Evolutionary conservation across 2,113 vertebrate species (phyloP).

Genomic region (Platycercus adscitus): DNA sequence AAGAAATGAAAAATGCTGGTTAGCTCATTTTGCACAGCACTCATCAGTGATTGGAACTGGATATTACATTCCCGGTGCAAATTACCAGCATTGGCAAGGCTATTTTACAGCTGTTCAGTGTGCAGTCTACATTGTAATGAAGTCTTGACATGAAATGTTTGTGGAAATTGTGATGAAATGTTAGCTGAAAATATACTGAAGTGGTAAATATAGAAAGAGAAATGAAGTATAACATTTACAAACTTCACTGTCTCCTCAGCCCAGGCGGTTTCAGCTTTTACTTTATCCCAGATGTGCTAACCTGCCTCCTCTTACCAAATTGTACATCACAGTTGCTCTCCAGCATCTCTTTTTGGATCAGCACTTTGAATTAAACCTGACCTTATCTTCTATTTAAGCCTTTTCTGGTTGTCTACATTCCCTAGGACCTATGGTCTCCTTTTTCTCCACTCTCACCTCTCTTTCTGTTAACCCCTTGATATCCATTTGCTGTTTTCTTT

Average conservation of each 20-base stretch:
- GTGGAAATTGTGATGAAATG: constrained; percentile 54
- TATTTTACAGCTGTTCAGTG: constrained; percentile 49
- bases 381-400: neutral
- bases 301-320: fast-evolving
- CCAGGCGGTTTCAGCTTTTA: neutral
- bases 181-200: constrained; percentile 49
- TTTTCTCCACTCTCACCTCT: neutral
- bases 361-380: neutral
- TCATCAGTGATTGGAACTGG: neutral
- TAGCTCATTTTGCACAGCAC: constrained; percentile 11
- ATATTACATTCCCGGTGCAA: constrained; percentile 18
- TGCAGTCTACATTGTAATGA: constrained; percentile 6
- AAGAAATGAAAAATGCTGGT: constrained; percentile 44
- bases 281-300: neutral
- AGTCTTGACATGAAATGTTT: constrained; percentile 47
- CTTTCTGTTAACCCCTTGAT: neutral
- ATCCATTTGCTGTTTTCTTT: neutral
- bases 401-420: neutral
- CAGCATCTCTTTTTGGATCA: neutral
- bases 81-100: constrained; percentile 42
- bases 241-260: neutral
- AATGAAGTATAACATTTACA: neutral
- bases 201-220: constrained; percentile 4
- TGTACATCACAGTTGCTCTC: neutral
- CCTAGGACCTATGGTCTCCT: neutral